A percentile compares a stretch with the other conserved stretches of the same genome.
phyloP scores from a whole-genome alignment of 2,888 invertebrate genomes.

The Metalampra italica region DNA sequence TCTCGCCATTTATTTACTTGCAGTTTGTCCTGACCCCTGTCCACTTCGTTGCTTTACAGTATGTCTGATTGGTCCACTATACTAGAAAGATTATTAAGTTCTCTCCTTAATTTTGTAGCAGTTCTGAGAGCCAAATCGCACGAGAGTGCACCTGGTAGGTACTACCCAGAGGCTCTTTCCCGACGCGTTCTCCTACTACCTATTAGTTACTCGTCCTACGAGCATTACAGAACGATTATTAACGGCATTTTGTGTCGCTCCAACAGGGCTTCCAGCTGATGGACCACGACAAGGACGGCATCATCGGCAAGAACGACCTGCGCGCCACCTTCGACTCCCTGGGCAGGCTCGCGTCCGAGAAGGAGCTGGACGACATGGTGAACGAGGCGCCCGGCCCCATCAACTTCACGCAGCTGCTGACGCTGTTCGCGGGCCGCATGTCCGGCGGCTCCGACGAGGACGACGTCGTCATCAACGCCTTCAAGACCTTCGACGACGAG shows the following conservation, averaged over 20 bases:
- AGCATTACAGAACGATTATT: too few species aligned
- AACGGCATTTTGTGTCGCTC: not conserved
- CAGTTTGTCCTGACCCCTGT: too few species aligned
- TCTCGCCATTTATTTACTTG: too few species aligned
- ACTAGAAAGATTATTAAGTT: too few species aligned
- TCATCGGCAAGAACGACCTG: conserved; percentile 93
- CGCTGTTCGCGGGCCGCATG: conserved; percentile 95
- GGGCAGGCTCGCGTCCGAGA: conserved; percentile 92
- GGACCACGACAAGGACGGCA: conserved; percentile 97
- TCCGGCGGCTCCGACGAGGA: conserved; percentile 95
- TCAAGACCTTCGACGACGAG: conserved; percentile 93
- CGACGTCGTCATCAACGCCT: conserved; percentile 93
- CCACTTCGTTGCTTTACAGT: too few species aligned
- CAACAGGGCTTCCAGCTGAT: conserved; percentile 94
- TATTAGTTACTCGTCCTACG: too few species aligned
- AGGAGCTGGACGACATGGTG: conserved; percentile 94
- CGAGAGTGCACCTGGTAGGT: too few species aligned
- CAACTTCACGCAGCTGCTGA: conserved; percentile 96
- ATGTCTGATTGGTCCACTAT: too few species aligned
- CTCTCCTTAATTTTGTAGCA: too few species aligned
- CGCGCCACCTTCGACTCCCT: conserved; percentile 95
- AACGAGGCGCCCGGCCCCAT: conserved; percentile 93
- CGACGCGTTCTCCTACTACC: too few species aligned
- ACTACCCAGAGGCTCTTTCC: too few species aligned
- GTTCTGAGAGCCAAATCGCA: too few species aligned